Percentiles rank a stretch among this genome's conserved stretches.
phyloP scores from a whole-genome alignment of 1,140 invertebrate species.

The Drosophila nikananu region DNA sequence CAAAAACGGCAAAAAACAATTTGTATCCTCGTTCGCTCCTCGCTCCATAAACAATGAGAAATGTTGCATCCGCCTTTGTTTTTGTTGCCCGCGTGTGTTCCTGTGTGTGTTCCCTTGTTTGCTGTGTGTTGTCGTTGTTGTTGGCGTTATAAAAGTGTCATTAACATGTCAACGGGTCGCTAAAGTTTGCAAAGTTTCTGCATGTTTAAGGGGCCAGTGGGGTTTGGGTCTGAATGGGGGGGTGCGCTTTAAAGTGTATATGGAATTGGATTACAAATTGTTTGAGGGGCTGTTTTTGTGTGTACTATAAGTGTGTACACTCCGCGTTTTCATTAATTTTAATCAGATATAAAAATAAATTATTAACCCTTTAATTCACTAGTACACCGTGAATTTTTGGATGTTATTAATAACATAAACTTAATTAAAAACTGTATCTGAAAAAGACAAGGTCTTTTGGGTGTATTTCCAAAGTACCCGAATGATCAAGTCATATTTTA shows the following conservation, averaged over 20 bases:
- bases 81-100: constrained; percentile 33
- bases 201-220: not conserved
- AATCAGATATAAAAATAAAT: constrained; percentile 27
- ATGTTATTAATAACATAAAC: not conserved
- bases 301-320: not conserved
- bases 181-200: constrained; percentile 56
- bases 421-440: not conserved
- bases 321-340: constrained; percentile 44
- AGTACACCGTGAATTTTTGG: not conserved
- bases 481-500: too few species aligned
- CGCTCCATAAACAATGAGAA: constrained; percentile 76
- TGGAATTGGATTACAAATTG: constrained; percentile 33
- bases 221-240: not conserved
- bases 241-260: constrained; percentile 28
- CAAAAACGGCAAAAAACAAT: constrained; percentile 68
- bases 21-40: constrained; percentile 68
- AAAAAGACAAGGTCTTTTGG: too few species aligned
- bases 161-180: constrained; percentile 80
- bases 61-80: constrained; percentile 80
- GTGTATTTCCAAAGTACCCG: too few species aligned
- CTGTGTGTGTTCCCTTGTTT: constrained; percentile 34
- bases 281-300: constrained; percentile 26
- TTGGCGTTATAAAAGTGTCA: constrained; percentile 79
- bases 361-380: not conserved
- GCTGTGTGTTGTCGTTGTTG: constrained; percentile 19